A percentile compares a stretch with the other conserved stretches of the same genome.
Evolutionary conservation across 2,113 vertebrate species (phyloP).

Genomic region (Malaclemys terrapin): DNA sequence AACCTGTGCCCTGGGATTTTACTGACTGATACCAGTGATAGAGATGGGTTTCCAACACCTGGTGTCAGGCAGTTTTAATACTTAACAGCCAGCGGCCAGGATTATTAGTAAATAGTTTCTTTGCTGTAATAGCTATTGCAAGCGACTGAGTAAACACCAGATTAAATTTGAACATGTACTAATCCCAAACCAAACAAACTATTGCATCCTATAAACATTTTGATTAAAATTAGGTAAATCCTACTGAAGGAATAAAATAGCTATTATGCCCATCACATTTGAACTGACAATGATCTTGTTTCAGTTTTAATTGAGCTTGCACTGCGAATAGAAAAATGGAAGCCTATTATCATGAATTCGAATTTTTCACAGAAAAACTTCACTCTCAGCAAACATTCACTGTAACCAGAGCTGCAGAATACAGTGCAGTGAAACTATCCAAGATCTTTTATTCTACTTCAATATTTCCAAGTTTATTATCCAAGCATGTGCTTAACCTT

Average conservation of each 20-base stretch:
- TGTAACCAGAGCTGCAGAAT: background rate
- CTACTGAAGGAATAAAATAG: background rate
- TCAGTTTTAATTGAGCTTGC: background rate
- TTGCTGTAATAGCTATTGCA: background rate
- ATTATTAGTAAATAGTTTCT: background rate
- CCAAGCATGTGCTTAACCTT: rapidly evolving
- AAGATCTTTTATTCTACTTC: background rate
- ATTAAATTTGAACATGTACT: background rate
- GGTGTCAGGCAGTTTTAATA: background rate
- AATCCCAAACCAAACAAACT: conserved; percentile 14
- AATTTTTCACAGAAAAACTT: background rate
- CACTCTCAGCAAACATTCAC: background rate
- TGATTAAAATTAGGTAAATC: background rate
- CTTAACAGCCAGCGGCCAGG: background rate
- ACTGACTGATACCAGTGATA: background rate
- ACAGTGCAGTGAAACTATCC: background rate
- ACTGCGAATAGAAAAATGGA: background rate
- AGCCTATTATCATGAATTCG: background rate
- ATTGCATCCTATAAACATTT: background rate
- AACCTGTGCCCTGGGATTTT: background rate
- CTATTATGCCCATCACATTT: background rate
- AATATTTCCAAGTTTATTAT: background rate
- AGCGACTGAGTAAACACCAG: background rate
- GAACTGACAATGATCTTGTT: background rate
- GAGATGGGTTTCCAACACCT: background rate